Percentiles rank a stretch among this genome's conserved stretches.
These are phyloP conservation scores for Magallana gigas DNA, from an alignment of 1,140 invertebrate species.

Conservation along the genomic window DNA sequence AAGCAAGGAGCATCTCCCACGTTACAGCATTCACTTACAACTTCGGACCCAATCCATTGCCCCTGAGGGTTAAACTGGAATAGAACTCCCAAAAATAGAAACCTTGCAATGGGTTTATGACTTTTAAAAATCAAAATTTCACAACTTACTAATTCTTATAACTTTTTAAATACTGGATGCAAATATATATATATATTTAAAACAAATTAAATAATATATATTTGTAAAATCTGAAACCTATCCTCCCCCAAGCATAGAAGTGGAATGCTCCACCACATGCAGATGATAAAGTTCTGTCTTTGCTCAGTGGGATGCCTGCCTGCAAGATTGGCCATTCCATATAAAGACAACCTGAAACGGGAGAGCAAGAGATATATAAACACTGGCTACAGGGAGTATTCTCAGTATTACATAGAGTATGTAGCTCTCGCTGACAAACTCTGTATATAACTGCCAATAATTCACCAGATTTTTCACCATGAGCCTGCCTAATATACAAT, in stretches of 20 bases:
- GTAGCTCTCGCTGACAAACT: background rate
- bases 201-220: background rate
- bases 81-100: no score
- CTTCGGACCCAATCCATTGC: slow-evolving; percentile 18
- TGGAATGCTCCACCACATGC: background rate
- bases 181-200: background rate
- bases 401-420: background rate
- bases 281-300: slow-evolving; percentile 12
- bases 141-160: no score
- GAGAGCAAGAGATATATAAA: slow-evolving; percentile 37
- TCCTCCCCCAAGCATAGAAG: background rate
- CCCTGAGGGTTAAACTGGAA: background rate
- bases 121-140: no score
- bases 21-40: slow-evolving; percentile 37
- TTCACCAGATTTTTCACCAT: no score
- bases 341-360: slow-evolving; percentile 43
- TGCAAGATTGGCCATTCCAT: slow-evolving; percentile 12
- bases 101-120: no score
- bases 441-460: background rate
- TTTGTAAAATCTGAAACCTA: background rate
- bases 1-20: slow-evolving; percentile 38
- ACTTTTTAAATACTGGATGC: no score
- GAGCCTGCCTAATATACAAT: no score
- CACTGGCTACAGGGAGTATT: background rate
- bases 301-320: slow-evolving; percentile 27